Percentiles rank a stretch among this genome's conserved stretches.
These are phyloP conservation scores for Cepaea nemoralis DNA, from an alignment of 1,140 invertebrate species.

Conservation along the genomic window DNA sequence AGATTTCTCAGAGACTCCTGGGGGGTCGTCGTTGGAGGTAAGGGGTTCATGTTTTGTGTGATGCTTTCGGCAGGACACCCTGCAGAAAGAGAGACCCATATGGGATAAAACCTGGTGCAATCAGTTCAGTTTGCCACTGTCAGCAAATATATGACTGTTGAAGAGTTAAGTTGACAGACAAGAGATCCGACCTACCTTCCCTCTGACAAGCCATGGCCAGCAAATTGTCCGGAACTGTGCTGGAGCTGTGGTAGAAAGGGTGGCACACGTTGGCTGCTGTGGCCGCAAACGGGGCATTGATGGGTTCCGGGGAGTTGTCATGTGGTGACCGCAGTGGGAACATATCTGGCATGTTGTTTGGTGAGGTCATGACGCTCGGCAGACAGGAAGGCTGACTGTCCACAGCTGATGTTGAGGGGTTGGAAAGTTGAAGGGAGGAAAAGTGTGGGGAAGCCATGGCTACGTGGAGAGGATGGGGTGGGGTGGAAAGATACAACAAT, in stretches of 20 bases:
- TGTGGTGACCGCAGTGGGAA: slow-evolving; percentile 59
- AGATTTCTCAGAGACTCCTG: too few relatives aligned
- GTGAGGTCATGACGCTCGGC: slow-evolving; percentile 1
- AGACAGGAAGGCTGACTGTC: slow-evolving; percentile 30
- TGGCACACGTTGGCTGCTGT: neutral
- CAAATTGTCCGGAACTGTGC: slow-evolving; percentile 61
- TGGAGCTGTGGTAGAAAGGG: slow-evolving; percentile 26
- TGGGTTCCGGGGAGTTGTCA: slow-evolving; percentile 44
- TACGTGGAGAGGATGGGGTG: too few relatives aligned
- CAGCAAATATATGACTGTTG: too few relatives aligned
- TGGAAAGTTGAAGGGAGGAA: slow-evolving; percentile 34
- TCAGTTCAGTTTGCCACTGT: too few relatives aligned
- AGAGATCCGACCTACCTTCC: slow-evolving; percentile 43
- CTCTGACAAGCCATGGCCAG: slow-evolving; percentile 42
- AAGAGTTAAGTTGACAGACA: too few relatives aligned
- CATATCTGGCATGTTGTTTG: slow-evolving; percentile 70
- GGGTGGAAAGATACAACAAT: too few relatives aligned
- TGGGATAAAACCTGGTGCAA: too few relatives aligned
- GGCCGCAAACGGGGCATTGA: slow-evolving; percentile 75
- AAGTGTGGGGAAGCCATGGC: slow-evolving; percentile 20
- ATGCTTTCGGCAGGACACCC: too few relatives aligned
- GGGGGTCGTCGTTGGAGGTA: too few relatives aligned
- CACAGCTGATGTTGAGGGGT: slow-evolving; percentile 27
- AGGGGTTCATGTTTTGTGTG: too few relatives aligned
- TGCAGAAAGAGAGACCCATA: too few relatives aligned